Evolutionary conservation across 92 coral and sea anemone genomes (phyloP), one percentile per base, ranked within the genome.

Genomic region (Heteractis magnifica): DNA sequence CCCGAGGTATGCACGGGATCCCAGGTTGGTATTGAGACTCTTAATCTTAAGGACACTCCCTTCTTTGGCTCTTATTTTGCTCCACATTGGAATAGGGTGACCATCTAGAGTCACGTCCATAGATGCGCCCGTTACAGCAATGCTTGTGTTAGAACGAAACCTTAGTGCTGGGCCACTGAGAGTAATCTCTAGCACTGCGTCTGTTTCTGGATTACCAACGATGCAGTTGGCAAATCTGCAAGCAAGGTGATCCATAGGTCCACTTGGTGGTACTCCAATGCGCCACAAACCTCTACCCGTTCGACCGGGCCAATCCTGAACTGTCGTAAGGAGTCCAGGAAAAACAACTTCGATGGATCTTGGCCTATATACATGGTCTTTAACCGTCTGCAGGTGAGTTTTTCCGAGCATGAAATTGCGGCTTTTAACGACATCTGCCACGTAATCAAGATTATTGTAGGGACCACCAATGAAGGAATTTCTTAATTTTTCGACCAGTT

Each of bases 191-290:
- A 90, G 72, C 13, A 87, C 93, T 26, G 93, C 88, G 23, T 81
- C 89, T 71, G 76, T 79, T 53, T 79, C 91, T 21, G 79, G 34
- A 71, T 90, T 90, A 58, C 80, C 85, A 62, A 90, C 88, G 64
- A 90, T 78, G 55, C 93, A 26, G 52, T 90, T 90, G 52, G 90
- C 90, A 53, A 90, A 12, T 76, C 88, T 82, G 65, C 93, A 82
- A 20, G 93, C 87, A 12, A 90, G 59, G 52, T 88, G 90, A 79
- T 90, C 93, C 90, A 87, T 87, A 15, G 93, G 88, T 9, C 91
- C 93, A 68, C 91, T 87, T 18, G 93, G 93, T 15, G 93, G 93
- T 41, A 90, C 93, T 12, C 93, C 93, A 23, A 90, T 82, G 62
- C 93, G 91, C 93, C 93, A 90, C 13, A 90, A 77, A 11, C 93